Conservation (phyloP, 2,888 invertebrate species). For the Boloria selene region DNA sequence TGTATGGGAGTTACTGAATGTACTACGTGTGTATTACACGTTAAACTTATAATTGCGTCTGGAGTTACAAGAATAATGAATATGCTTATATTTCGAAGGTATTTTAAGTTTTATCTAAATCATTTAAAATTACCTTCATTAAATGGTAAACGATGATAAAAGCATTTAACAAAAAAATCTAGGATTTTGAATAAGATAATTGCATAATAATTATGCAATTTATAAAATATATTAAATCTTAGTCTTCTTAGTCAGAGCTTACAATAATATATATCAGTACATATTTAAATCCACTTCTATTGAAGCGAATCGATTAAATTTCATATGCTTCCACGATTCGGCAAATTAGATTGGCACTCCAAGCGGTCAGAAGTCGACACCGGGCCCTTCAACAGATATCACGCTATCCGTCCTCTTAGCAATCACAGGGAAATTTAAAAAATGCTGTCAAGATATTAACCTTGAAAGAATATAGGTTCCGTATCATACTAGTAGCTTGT, state of each 20-base stretch:
- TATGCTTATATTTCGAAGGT: no score
- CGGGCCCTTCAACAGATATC: conserved; percentile 67
- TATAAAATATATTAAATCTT: conserved; percentile 2
- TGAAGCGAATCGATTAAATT: conserved; percentile 68
- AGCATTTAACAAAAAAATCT: no score
- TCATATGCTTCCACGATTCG: conserved; percentile 77
- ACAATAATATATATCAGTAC: conserved; percentile 12
- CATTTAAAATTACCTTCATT: no score
- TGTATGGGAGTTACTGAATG: no score
- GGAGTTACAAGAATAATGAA: no score
- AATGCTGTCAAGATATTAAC: conserved; percentile 47
- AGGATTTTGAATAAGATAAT: no score
- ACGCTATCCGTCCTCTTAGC: conserved; percentile 60
- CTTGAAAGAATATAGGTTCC: conserved; percentile 49
- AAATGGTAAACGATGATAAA: no score
- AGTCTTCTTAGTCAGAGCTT: conserved; percentile 7
- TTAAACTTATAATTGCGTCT: no score
- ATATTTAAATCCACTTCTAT: conserved; percentile 40
- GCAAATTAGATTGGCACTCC: conserved; percentile 78
- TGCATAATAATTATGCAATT: conserved; percentile 4
- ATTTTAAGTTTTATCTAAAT: no score
- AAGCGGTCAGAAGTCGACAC: conserved; percentile 80
- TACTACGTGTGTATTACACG: no score
- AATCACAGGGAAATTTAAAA: conserved; percentile 68
- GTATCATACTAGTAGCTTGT: conserved; percentile 32